Base-by-base conservation (phyloP, 2,113 vertebrate species). In the Scytalopus superciliaris region DNA sequence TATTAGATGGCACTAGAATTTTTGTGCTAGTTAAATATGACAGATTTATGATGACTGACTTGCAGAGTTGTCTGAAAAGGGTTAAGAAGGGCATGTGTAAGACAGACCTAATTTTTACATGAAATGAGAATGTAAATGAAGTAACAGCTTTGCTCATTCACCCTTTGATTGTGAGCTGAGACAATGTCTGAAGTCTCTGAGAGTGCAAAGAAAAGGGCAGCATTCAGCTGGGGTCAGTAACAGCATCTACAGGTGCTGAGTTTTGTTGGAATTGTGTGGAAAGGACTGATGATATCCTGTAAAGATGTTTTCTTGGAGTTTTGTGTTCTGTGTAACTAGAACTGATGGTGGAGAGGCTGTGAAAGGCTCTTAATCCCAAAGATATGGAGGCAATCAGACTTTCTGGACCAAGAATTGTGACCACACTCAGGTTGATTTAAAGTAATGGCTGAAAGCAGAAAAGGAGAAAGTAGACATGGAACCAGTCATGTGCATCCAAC, bases 81-180 rank as follows among this genome's bases (percentile, higher is more conserved):
- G 14, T 35, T 28, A 44, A 55, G 39, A 73, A 37, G 3, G 10
- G 11, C 33, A 25, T 0, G 1, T 45, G 1, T 35, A 27, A 25
- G 25, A 31, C 30, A 81, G 21, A 23, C 7, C 3, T 52, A 0
- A 9, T 39, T 69, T 75, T 57, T 44, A 3, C 56, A 14, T 4
- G 4, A 73, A 79, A 11, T 17, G 24, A 81, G n/a, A 21, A 30
- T 3, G 8, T 39, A 50, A 68, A 50, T 23, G 19, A 75, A 30
- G 25, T 25, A 70, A 28, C 6, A 75, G 23, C 22, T 72, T 73
- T 79, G 12, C 14, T 85, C 8, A 4, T 64, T 90, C 30, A 31
- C 11, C 2, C 5, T 66, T 68, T 84, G n/a, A 5, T 6, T 50
- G 10, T 24, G 45, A 23, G 16, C 35, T 64, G 27, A 52, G 68